Conservation (phyloP, 2,888 invertebrate species). For the Caenorhabditis panamensis region DNA sequence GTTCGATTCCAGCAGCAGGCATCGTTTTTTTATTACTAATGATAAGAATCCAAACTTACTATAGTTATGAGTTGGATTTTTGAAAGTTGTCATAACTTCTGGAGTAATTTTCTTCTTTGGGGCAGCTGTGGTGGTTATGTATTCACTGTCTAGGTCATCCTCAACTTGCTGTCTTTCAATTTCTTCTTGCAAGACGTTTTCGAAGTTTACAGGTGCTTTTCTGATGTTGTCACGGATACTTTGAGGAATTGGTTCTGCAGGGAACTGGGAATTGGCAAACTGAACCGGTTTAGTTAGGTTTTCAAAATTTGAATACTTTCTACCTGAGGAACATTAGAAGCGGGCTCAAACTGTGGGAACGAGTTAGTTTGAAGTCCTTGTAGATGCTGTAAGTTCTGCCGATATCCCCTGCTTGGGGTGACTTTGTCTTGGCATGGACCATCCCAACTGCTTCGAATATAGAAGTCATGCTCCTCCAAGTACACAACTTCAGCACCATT, state of each 20-base stretch:
- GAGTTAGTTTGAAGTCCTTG: background rate
- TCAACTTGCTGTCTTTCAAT: slow-evolving; percentile 49
- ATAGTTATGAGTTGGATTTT: slow-evolving; percentile 53
- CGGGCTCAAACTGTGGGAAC: slow-evolving; percentile 1
- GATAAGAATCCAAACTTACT: slow-evolving; percentile 25
- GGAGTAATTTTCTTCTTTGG: slow-evolving; percentile 38
- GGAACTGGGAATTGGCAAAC: slow-evolving; percentile 46
- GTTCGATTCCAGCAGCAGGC: slow-evolving; percentile 54
- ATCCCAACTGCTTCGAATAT: slow-evolving; percentile 64
- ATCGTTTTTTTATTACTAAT: slow-evolving; percentile 10
- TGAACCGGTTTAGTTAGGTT: slow-evolving; percentile 7
- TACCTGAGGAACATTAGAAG: slow-evolving; percentile 48
- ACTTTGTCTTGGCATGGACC: slow-evolving; percentile 62
- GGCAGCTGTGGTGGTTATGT: slow-evolving; percentile 35
- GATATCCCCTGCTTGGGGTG: slow-evolving; percentile 59
- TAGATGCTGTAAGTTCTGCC: slow-evolving; percentile 43
- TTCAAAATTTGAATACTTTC: background rate
- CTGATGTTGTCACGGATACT: slow-evolving; percentile 22
- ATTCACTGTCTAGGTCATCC: slow-evolving; percentile 44
- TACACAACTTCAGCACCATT: slow-evolving; percentile 63
- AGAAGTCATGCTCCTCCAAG: slow-evolving; percentile 67
- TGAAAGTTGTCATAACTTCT: slow-evolving; percentile 41
- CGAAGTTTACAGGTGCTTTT: slow-evolving; percentile 54
- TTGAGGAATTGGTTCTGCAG: slow-evolving; percentile 31
- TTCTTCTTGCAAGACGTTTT: slow-evolving; percentile 36